phyloP scores from a whole-genome alignment of 2,888 invertebrate genomes.

The Acanthosepion pharaonis region DNA sequence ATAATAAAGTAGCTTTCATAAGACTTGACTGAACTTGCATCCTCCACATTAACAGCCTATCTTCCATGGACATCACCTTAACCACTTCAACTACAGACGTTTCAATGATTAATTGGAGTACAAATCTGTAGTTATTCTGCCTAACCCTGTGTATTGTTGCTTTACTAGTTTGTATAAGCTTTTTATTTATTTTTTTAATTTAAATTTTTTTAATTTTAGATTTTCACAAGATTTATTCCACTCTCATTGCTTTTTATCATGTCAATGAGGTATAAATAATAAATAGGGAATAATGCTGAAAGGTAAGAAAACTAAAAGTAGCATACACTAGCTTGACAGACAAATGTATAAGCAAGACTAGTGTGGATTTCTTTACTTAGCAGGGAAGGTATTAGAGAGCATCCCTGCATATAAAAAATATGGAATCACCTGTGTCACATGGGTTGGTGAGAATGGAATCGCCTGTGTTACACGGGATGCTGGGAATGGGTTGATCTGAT shows the following conservation, averaged over 20 bases:
- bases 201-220: too few species aligned
- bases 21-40: not conserved
- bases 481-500: constrained; percentile 2
- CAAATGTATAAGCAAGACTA: not conserved
- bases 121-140: not conserved
- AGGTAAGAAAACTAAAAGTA: not conserved
- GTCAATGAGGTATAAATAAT: not conserved
- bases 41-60: not conserved
- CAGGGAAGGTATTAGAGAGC: not conserved
- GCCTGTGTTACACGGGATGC: not conserved
- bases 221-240: too few species aligned
- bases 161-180: not conserved
- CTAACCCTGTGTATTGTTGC: not conserved
- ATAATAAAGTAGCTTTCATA: too few species aligned
- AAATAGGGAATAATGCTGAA: not conserved
- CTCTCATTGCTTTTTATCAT: not conserved
- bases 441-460: not conserved
- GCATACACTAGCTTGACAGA: not conserved
- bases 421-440: constrained; percentile 33
- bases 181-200: too few species aligned
- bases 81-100: not conserved
- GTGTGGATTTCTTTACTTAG: not conserved
- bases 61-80: not conserved
- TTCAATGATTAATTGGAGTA: not conserved
- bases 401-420: constrained; percentile 8